These are phyloP conservation scores for Phylloscopus trochiloides DNA, from an alignment of 2,113 vertebrate genomes.

Conservation along the genomic window DNA sequence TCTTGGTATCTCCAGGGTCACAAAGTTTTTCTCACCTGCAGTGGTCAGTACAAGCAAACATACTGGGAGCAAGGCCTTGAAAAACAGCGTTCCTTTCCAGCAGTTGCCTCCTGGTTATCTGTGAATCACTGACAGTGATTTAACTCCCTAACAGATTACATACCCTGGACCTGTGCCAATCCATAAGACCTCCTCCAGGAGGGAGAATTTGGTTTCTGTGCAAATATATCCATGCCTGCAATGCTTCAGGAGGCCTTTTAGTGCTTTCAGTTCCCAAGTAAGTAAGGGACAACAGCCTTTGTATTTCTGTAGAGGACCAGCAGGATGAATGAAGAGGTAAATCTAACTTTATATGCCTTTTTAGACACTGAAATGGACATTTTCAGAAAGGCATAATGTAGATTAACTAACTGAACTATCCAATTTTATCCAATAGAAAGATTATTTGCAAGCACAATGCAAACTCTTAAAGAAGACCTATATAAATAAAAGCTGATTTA, in stretches of 20 bases:
- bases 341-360: background rate
- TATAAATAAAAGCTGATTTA: background rate
- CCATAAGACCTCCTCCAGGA: background rate
- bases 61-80: background rate
- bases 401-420: background rate
- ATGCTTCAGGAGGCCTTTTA: background rate
- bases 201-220: background rate
- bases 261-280: background rate
- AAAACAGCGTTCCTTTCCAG: background rate
- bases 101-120: background rate
- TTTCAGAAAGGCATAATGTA: background rate
- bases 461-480: background rate
- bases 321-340: background rate
- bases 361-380: background rate
- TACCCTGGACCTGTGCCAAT: background rate
- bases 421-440: background rate
- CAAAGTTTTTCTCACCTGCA: background rate
- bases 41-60: background rate
- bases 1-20: background rate
- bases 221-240: background rate
- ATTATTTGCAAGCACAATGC: background rate
- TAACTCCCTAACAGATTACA: background rate
- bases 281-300: background rate
- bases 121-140: background rate
- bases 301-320: background rate